phyloP scores from a whole-genome alignment of 2,888 invertebrate genomes.

The Volucella inanis region DNA sequence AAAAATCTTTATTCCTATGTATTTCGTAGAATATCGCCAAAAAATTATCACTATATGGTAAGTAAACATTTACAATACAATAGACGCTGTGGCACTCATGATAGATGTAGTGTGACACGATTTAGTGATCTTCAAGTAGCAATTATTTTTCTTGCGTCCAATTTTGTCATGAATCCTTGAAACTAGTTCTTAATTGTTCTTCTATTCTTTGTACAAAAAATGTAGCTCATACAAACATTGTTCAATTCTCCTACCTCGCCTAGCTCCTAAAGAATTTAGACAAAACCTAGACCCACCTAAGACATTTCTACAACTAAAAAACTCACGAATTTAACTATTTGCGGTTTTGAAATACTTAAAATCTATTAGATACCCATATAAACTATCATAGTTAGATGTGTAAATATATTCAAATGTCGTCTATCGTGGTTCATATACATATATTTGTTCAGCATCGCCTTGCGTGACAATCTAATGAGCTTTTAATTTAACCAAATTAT shows the following conservation, averaged over 20 bases:
- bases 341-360: background rate
- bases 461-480: constrained; percentile 60
- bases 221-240: background rate
- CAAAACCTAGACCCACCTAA: constrained; percentile 62
- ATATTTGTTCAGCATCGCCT: constrained; percentile 8
- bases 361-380: background rate
- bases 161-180: too few species aligned
- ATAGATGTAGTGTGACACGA: too few species aligned
- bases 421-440: background rate
- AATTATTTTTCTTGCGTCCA: too few species aligned
- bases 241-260: background rate
- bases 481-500: constrained; percentile 9
- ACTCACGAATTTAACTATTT: background rate
- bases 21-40: too few species aligned
- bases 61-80: too few species aligned
- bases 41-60: too few species aligned
- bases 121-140: too few species aligned
- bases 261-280: constrained; percentile 59
- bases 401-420: background rate
- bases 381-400: background rate
- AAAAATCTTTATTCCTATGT: too few species aligned
- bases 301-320: constrained; percentile 8
- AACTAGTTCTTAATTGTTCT: too few species aligned
- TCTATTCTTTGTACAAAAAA: too few species aligned
- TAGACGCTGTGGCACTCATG: too few species aligned